phyloP scores from a whole-genome alignment of 2,797 vertebrate species.

The Cryptoblepharus egeriae region DNA sequence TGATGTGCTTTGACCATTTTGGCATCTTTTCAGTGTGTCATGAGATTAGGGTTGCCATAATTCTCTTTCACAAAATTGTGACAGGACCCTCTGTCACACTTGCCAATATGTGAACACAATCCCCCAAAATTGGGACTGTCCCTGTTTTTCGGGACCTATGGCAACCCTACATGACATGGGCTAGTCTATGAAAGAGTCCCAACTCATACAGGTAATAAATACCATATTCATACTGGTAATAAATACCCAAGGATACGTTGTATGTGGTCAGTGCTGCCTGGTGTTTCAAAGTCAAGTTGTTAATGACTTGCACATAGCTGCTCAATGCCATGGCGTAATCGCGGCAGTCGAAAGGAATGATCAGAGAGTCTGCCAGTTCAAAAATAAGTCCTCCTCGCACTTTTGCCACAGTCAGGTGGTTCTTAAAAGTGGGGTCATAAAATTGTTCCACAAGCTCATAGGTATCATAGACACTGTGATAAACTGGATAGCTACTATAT shows the following conservation, averaged over 20 bases:
- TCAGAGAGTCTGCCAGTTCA: conserved; percentile 82
- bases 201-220: conserved; percentile 51
- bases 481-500: conserved; percentile 92
- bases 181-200: background rate
- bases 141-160: too few relatives aligned
- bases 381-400: conserved; percentile 90
- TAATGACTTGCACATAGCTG: conserved; percentile 81
- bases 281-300: conserved; percentile 80
- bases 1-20: too few relatives aligned
- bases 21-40: too few relatives aligned
- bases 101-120: too few relatives aligned
- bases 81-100: too few relatives aligned
- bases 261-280: conserved; percentile 76
- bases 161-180: too few relatives aligned
- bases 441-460: conserved; percentile 91
- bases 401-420: conserved; percentile 86
- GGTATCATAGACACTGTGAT: conserved; percentile 95
- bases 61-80: too few relatives aligned
- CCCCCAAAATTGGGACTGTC: too few relatives aligned
- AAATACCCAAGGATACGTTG: conserved; percentile 87
- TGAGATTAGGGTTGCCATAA: background rate
- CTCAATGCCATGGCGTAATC: conserved; percentile 86
- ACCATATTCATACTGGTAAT: conserved; percentile 81
- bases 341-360: conserved; percentile 87
- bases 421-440: conserved; percentile 91